Conservation (phyloP, 2,797 vertebrate genomes). For the Myioborus melanocephalus region DNA sequence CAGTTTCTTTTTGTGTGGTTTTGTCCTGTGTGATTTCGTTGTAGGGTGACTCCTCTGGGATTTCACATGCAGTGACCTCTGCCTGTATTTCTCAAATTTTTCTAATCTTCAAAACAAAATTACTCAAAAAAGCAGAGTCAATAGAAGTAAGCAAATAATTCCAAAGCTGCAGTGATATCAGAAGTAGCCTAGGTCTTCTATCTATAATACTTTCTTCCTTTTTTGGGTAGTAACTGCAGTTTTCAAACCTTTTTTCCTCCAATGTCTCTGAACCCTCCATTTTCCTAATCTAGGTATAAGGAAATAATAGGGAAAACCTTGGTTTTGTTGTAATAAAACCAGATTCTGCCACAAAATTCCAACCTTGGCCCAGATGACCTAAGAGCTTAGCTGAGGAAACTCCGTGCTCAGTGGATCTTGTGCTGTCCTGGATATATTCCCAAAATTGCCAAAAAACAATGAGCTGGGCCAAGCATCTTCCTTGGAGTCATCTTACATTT, state of each 20-base stretch:
- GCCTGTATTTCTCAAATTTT: background rate
- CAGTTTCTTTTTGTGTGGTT: background rate
- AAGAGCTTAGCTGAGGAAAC: background rate
- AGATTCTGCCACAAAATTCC: background rate
- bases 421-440: background rate
- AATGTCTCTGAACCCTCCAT: background rate
- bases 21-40: background rate
- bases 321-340: background rate
- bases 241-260: background rate
- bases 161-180: background rate
- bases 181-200: background rate
- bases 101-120: background rate
- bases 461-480: background rate
- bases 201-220: background rate
- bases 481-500: background rate
- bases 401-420: background rate
- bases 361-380: background rate
- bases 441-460: background rate
- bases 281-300: background rate
- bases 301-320: background rate
- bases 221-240: background rate
- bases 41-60: background rate
- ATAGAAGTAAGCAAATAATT: background rate
- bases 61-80: background rate
- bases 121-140: background rate